Evolutionary conservation across 1,140 invertebrate species (phyloP).

Genomic region (Diorhabda sublineata): DNA sequence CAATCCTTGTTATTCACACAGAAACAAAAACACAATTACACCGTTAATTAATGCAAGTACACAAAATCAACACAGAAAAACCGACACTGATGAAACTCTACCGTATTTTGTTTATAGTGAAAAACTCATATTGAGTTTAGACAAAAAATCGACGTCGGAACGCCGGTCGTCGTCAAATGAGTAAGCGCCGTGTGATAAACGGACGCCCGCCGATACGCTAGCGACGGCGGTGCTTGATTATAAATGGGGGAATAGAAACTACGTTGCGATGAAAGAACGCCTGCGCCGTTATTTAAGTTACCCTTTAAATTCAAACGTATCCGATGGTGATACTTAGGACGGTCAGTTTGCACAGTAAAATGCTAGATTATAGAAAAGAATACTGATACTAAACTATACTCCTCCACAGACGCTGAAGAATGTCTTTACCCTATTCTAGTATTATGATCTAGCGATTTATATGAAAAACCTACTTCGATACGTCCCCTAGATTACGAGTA

Average conservation of each 20-base stretch:
- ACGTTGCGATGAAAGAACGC: background rate
- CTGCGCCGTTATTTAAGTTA: conserved; percentile 6
- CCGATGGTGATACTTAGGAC: background rate
- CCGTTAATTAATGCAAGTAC: background rate
- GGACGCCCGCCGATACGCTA: conserved; percentile 7
- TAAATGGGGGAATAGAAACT: conserved; percentile 8
- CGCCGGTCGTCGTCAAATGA: conserved; percentile 7
- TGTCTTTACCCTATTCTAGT: too few species aligned
- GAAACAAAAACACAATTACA: background rate
- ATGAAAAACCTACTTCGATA: too few species aligned
- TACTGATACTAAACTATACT: too few species aligned
- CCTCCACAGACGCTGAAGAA: too few species aligned
- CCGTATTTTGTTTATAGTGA: background rate
- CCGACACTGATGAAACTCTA: background rate
- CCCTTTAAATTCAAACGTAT: background rate
- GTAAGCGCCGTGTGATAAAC: conserved; percentile 15
- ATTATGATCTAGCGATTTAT: too few species aligned
- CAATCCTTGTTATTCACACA: background rate
- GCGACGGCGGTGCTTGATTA: conserved; percentile 11
- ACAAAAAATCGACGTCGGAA: background rate
- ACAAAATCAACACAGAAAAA: background rate
- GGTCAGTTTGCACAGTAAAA: background rate
- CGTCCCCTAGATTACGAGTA: too few species aligned
- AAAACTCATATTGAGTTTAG: background rate
- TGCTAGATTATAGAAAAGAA: too few species aligned